Conservation (phyloP, 1,140 invertebrate species). For the Aphaenogaster floridana region DNA sequence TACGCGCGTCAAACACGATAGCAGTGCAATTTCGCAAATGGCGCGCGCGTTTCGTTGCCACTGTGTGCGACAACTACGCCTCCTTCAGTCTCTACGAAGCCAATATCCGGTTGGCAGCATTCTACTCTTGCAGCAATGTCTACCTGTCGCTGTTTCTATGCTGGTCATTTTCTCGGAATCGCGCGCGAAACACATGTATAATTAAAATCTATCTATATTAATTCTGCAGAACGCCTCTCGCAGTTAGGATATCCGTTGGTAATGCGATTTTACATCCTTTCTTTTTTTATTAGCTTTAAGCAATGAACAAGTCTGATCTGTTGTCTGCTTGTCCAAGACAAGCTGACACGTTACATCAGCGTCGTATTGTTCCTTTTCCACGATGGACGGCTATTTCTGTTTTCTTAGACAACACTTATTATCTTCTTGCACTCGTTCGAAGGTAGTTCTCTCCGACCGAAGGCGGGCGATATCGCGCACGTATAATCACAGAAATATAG, state of each 20-base stretch:
- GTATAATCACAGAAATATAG: background rate
- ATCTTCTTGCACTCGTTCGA: background rate
- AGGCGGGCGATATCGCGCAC: background rate
- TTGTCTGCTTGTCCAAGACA: background rate
- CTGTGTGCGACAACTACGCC: background rate
- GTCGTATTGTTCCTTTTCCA: background rate
- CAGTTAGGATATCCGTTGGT: background rate
- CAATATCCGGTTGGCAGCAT: constrained; percentile 16
- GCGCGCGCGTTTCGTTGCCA: background rate
- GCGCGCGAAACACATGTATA: background rate
- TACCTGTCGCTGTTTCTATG: background rate
- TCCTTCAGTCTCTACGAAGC: background rate
- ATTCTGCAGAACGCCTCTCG: background rate
- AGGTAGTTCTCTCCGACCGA: background rate
- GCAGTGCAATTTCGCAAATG: background rate
- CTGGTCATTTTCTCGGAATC: constrained; percentile 26
- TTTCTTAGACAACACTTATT: background rate
- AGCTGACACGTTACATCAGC: background rate
- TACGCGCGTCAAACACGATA: background rate
- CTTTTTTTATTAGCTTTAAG: background rate
- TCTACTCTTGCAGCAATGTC: constrained; percentile 16
- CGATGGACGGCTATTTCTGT: background rate
- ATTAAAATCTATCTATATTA: constrained; percentile 8
- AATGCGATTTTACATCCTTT: background rate
- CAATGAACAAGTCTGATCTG: constrained; percentile 1